Evolutionary conservation across 2,888 invertebrate genomes (phyloP).

Genomic region (Nemotelus nigrinus): DNA sequence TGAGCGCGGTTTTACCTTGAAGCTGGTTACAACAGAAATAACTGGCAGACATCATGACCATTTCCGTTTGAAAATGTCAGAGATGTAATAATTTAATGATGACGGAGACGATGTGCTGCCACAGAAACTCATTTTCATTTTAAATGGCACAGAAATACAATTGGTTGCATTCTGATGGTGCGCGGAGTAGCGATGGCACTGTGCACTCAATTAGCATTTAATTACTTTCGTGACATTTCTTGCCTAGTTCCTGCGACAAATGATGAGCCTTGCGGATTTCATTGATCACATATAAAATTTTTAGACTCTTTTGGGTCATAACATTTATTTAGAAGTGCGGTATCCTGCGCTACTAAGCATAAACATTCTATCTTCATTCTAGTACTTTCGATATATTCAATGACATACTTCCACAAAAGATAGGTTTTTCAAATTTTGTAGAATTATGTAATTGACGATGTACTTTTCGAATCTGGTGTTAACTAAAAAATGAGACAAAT

Average conservation of each 20-base stretch:
- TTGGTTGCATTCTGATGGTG: constrained; percentile 4
- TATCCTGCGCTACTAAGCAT: too few relatives aligned
- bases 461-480: too few relatives aligned
- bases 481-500: too few relatives aligned
- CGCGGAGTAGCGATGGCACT: background rate
- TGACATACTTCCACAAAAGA: too few relatives aligned
- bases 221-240: constrained; percentile 35
- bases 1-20: constrained; percentile 8
- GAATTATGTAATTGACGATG: too few relatives aligned
- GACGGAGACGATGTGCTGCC: constrained; percentile 4
- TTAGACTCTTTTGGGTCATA: too few relatives aligned
- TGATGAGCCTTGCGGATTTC: too few relatives aligned
- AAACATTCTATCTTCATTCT: too few relatives aligned
- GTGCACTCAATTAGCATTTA: constrained; percentile 42
- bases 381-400: too few relatives aligned
- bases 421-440: too few relatives aligned
- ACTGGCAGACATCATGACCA: constrained; percentile 13
- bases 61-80: constrained; percentile 21
- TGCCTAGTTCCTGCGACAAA: background rate
- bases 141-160: constrained; percentile 20
- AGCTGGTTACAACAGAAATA: constrained; percentile 23
- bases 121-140: constrained; percentile 16
- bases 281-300: too few relatives aligned
- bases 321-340: too few relatives aligned
- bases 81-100: constrained; percentile 19